phyloP scores from a whole-genome alignment of 1,140 invertebrate species.

The Drosophila persimilis region DNA sequence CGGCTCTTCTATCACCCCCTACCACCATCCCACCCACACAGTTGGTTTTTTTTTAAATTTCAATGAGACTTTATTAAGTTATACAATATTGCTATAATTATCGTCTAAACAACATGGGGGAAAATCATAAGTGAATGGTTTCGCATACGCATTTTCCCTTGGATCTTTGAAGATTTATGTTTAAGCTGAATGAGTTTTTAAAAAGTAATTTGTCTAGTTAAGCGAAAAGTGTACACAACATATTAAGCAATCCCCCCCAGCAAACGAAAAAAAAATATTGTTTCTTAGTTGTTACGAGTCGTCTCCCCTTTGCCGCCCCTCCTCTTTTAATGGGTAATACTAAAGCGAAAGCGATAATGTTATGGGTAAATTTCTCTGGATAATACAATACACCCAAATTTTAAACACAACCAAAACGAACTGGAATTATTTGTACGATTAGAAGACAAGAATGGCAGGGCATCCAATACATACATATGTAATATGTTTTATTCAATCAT shows the following conservation, averaged over 20 bases:
- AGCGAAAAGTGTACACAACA: slow-evolving; percentile 54
- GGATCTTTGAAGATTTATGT: slow-evolving; percentile 67
- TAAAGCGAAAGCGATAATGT: slow-evolving; percentile 36
- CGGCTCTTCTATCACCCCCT: background rate
- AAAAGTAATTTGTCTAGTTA: slow-evolving; percentile 64
- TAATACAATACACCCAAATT: slow-evolving; percentile 61
- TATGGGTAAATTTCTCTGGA: slow-evolving; percentile 48
- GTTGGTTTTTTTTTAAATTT: slow-evolving; percentile 63
- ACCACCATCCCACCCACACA: slow-evolving; percentile 19
- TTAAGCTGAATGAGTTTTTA: slow-evolving; percentile 62
- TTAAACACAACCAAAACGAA: slow-evolving; percentile 54
- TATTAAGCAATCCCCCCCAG: slow-evolving; percentile 15
- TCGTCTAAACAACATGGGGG: slow-evolving; percentile 20
- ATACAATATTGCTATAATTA: slow-evolving; percentile 34
- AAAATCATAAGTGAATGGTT: slow-evolving; percentile 55
- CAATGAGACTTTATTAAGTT: slow-evolving; percentile 67
- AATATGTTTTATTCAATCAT: slow-evolving; percentile 61
- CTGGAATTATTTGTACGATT: slow-evolving; percentile 43
- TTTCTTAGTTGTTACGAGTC: slow-evolving; percentile 66
- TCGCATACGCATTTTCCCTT: slow-evolving; percentile 58
- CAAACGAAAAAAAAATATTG: slow-evolving; percentile 38
- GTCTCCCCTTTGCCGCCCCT: slow-evolving; percentile 36
- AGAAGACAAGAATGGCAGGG: slow-evolving; percentile 49
- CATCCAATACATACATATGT: slow-evolving; percentile 47
- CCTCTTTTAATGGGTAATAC: slow-evolving; percentile 22